Evolutionary conservation across 1,140 invertebrate species (phyloP).

Genomic region (Musca vetustissima): DNA sequence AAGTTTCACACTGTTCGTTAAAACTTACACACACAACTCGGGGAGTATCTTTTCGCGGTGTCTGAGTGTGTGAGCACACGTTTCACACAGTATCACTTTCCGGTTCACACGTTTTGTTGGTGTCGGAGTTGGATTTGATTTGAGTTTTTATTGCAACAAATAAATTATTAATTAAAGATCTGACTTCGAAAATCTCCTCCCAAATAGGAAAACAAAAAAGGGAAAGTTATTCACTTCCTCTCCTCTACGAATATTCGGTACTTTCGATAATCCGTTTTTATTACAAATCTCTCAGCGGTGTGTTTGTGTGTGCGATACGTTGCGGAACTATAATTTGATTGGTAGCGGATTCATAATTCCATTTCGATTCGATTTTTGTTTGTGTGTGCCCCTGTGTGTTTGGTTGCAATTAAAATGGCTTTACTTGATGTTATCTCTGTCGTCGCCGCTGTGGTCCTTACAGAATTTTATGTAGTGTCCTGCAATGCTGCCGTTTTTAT

Average conservation of each 20-base stretch:
- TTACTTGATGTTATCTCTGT: slow-evolving; percentile 3
- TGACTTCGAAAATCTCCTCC: too few species aligned
- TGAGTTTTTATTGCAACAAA: slow-evolving; percentile 16
- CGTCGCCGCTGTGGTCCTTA: not conserved
- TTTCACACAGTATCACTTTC: not conserved
- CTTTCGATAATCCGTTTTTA: slow-evolving; percentile 1
- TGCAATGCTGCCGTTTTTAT: not conserved
- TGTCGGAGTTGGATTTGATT: not conserved
- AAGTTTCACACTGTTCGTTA: slow-evolving; percentile 3
- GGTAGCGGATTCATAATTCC: too few species aligned
- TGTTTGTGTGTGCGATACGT: not conserved
- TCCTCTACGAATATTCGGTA: not conserved
- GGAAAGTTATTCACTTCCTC: not conserved
- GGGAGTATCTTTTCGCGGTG: not conserved
- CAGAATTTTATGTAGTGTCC: not conserved
- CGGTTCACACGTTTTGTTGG: slow-evolving; percentile 1
- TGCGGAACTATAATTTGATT: too few species aligned
- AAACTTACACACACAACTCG: not conserved
- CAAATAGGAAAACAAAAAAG: too few species aligned
- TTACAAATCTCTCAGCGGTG: not conserved
- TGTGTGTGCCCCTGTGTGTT: too few species aligned
- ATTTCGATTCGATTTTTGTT: too few species aligned
- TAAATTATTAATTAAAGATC: not conserved
- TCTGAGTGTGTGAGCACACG: slow-evolving; percentile 1
- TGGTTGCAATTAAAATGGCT: too few species aligned